These are phyloP conservation scores for Gymnogyps californianus DNA, from an alignment of 2,113 vertebrate genomes.

Conservation along the genomic window DNA sequence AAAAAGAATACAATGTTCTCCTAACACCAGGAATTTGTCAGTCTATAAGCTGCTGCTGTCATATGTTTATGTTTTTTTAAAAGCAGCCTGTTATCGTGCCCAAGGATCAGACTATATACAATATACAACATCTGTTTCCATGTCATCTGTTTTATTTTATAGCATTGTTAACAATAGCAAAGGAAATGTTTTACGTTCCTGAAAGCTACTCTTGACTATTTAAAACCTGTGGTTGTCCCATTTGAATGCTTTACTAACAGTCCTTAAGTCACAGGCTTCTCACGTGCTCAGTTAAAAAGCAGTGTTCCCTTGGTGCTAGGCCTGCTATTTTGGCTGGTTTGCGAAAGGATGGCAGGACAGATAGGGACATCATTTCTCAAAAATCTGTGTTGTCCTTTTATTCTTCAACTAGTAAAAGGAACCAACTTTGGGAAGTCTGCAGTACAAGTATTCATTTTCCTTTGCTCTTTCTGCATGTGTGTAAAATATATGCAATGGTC, in stretches of 20 bases:
- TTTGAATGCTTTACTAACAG: neutral
- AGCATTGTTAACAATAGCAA: neutral
- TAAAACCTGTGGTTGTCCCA: neutral
- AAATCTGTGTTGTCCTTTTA: neutral
- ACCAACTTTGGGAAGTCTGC: neutral
- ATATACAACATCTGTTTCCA: slow-evolving; percentile 6
- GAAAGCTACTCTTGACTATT: neutral
- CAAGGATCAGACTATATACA: neutral
- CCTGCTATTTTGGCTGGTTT: neutral
- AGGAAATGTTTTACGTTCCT: neutral
- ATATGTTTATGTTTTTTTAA: neutral
- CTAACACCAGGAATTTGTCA: neutral
- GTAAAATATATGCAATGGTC: neutral
- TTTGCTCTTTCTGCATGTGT: neutral
- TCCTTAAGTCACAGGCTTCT: neutral
- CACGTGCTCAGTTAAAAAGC: neutral
- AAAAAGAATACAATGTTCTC: neutral
- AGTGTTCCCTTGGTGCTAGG: neutral
- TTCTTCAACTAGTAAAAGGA: neutral
- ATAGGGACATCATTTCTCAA: neutral
- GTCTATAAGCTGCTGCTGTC: neutral
- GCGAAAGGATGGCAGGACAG: neutral
- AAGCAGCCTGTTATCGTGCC: neutral
- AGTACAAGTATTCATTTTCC: neutral
- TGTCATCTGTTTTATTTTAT: neutral